Evolutionary conservation across 2,888 invertebrate species (phyloP), one percentile per base, ranked within the genome.

Genomic region (Melipona beecheii): DNA sequence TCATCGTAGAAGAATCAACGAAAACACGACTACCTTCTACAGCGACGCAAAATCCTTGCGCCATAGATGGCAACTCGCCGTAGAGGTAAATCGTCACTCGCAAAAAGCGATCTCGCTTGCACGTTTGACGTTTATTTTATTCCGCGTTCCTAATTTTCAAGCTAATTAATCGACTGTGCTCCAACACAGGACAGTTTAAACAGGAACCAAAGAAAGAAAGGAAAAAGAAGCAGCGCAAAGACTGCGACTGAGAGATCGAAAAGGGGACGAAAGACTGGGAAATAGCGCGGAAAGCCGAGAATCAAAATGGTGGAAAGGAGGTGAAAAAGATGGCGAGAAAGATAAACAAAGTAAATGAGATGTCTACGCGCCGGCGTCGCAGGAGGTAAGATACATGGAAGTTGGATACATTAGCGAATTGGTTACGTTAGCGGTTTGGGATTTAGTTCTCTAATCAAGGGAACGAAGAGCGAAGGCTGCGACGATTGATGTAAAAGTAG

Each of bases 371-470:
- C 62, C 77, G 13, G 71, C 74, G 36, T 73, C 56, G 43, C 43
- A 27, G 24, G 54, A 69, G 49, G 72, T 62, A 74, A 43, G 49
- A 73, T 11, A 65, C 73, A 72, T 52, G 65, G 78, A 86, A 84
- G 43, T 79, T 81, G 76, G 70, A 54, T 79, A 76, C 66, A 81
- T 87, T 64, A 86, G 78, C 73, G 78, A 87, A 87, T 87, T 84
- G 86, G 72, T 77, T 84, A 78, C 72, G 75, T 86, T 78, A 72
- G 75, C 68, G 83, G 74, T 84, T 85, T 77, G 78, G 74, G 76
- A 83, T 50, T 84, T 66, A 60, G 84, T 81, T 79, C 85, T 77
- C 69, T 81, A 87, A 86, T 88, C 54, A 78, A 71, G 78, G 15
- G 64, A 86, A 50, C 75, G 78, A 80, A 81, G 78, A 78, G 81